Percentiles rank a stretch among this genome's conserved stretches.
Conservation (phyloP, 2,888 invertebrate species). For the Platycheirus rosarum region DNA sequence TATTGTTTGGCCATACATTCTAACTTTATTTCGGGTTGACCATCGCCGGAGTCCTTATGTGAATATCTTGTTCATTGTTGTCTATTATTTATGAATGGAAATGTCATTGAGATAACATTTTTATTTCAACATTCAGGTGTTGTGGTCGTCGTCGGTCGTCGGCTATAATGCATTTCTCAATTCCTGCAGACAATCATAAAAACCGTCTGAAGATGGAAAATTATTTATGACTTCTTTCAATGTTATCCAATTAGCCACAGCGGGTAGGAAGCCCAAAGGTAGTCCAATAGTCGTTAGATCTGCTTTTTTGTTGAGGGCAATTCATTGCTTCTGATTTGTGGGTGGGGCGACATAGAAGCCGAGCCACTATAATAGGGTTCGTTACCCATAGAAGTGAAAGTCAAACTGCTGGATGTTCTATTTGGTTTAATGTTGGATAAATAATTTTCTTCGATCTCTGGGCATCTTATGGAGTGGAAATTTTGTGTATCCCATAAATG, state of each 20-base stretch:
- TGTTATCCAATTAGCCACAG: slow-evolving; percentile 73
- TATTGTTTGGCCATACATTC: slow-evolving; percentile 32
- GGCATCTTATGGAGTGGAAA: neutral
- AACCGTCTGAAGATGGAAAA: slow-evolving; percentile 40
- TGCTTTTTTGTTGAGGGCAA: slow-evolving; percentile 52
- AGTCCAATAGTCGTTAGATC: slow-evolving; percentile 35
- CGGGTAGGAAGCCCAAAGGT: slow-evolving; percentile 52
- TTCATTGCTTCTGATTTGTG: slow-evolving; percentile 58
- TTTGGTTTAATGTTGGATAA: slow-evolving; percentile 71
- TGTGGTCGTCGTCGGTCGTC: slow-evolving; percentile 14
- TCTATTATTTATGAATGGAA: slow-evolving; percentile 67
- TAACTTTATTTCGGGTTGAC: slow-evolving; percentile 37
- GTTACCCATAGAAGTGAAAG: slow-evolving; percentile 53
- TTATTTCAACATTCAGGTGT: slow-evolving; percentile 58
- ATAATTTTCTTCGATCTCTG: slow-evolving; percentile 52
- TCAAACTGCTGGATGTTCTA: slow-evolving; percentile 62
- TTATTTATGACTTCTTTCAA: slow-evolving; percentile 68
- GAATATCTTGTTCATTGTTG: slow-evolving; percentile 5
- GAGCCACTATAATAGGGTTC: slow-evolving; percentile 46
- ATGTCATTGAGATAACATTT: slow-evolving; percentile 57
- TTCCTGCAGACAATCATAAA: slow-evolving; percentile 22
- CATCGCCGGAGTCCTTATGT: slow-evolving; percentile 46
- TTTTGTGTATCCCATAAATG: slow-evolving; percentile 47
- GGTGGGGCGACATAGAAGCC: slow-evolving; percentile 49
- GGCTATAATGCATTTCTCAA: slow-evolving; percentile 7